A percentile compares a stretch with the other conserved stretches of the same genome.
Evolutionary conservation across 2,888 invertebrate species (phyloP).

Genomic region (Apamea anceps): DNA sequence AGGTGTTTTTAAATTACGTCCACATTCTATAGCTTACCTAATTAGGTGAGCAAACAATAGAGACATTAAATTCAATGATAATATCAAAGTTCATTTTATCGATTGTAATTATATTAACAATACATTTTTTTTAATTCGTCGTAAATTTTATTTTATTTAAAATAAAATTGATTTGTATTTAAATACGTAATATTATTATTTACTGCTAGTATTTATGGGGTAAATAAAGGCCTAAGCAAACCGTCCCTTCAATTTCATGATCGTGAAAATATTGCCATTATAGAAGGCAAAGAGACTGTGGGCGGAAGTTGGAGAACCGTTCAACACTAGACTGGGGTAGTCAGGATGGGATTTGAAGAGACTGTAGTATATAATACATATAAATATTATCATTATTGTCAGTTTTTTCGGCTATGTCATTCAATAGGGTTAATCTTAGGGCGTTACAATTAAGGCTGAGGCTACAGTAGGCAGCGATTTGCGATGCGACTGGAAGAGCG

Average conservation of each 20-base stretch:
- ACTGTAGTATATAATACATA: no score
- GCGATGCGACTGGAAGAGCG: no score
- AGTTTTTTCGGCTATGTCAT: no score
- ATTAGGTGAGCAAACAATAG: constrained; percentile 51
- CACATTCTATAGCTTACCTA: constrained; percentile 10
- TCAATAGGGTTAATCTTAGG: no score
- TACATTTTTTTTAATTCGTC: constrained; percentile 5
- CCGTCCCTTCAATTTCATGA: no score
- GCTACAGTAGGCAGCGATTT: no score
- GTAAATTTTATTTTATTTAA: not conserved
- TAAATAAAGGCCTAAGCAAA: not conserved
- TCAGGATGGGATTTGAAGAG: no score
- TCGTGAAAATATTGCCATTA: not conserved
- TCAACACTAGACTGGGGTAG: not conserved
- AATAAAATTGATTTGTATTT: not conserved
- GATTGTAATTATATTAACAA: constrained; percentile 19
- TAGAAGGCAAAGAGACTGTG: no score
- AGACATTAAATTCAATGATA: constrained; percentile 32
- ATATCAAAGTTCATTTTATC: constrained; percentile 41
- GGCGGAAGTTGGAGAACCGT: not conserved
- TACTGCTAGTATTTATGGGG: not conserved
- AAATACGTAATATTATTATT: no score
- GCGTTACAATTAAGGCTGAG: no score
- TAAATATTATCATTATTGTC: no score
- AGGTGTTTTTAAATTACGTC: constrained; percentile 40